phyloP scores from a whole-genome alignment of 2,113 vertebrate genomes.

The Pelusios castaneus region DNA sequence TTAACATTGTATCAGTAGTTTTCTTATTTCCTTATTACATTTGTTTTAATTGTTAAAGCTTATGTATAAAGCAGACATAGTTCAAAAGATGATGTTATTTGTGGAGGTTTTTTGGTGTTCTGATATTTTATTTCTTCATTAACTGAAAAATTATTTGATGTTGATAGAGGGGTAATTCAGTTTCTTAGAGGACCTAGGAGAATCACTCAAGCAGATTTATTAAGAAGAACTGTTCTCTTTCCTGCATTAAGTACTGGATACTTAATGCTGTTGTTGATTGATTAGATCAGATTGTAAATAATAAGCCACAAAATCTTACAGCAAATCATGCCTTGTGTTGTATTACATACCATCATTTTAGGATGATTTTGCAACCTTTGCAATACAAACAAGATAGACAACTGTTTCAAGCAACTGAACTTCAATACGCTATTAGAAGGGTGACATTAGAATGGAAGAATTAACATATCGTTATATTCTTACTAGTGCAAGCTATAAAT shows the following conservation, averaged over 20 bases:
- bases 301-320: slow-evolving; percentile 53
- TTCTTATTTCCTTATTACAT: neutral
- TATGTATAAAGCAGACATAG: neutral
- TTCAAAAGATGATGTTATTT: neutral
- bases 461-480: slow-evolving; percentile 67
- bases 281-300: slow-evolving; percentile 41
- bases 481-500: slow-evolving; percentile 66
- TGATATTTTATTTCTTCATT: slow-evolving; percentile 26
- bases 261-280: slow-evolving; percentile 40
- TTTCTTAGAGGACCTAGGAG: slow-evolving; percentile 17
- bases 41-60: slow-evolving; percentile 39
- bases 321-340: neutral
- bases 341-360: neutral
- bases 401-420: slow-evolving; percentile 11
- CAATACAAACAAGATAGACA: slow-evolving; percentile 38
- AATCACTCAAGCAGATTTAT: neutral
- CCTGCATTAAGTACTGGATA: neutral
- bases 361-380: slow-evolving; percentile 51
- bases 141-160: slow-evolving; percentile 12
- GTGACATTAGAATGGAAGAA: slow-evolving; percentile 51
- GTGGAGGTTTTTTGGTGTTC: neutral
- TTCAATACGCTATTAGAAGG: slow-evolving; percentile 50
- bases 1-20: slow-evolving; percentile 41
- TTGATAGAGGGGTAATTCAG: neutral
- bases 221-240: slow-evolving; percentile 8